Percentiles rank a stretch among this genome's conserved stretches.
Conservation (phyloP, 1,140 invertebrate species). For the Phymorhynchus buccinoides region DNA sequence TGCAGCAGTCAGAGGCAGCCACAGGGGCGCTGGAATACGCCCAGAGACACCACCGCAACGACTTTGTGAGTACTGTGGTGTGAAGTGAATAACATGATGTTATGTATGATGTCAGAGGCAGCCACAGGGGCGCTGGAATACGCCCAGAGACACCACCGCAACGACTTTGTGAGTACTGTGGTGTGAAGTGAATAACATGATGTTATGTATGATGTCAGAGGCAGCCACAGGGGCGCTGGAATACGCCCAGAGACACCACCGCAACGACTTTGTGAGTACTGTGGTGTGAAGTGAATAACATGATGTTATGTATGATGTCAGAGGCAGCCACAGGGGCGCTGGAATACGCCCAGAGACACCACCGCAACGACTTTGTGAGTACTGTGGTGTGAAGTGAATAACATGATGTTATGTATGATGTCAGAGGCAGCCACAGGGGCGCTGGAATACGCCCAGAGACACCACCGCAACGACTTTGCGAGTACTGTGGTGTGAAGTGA, state of each 20-base stretch:
- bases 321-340: conserved; percentile 95
- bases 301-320: too few species aligned
- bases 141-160: conserved; percentile 86
- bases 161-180: conserved; percentile 70
- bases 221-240: conserved; percentile 93
- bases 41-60: conserved; percentile 82
- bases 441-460: conserved; percentile 90
- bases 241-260: conserved; percentile 89
- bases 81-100: conserved; percentile 59
- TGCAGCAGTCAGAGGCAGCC: conserved; percentile 98
- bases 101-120: too few species aligned
- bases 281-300: too few species aligned
- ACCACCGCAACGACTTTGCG: conserved; percentile 78
- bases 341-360: conserved; percentile 90
- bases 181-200: too few species aligned
- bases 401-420: too few species aligned
- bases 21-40: conserved; percentile 92
- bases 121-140: conserved; percentile 91
- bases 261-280: conserved; percentile 73
- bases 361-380: conserved; percentile 76
- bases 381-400: too few species aligned
- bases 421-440: conserved; percentile 96
- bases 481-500: conserved; percentile 37
- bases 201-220: too few species aligned
- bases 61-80: conserved; percentile 67